Percentiles rank a stretch among this genome's conserved stretches.
Evolutionary conservation across 1,140 invertebrate species (phyloP).

Genomic region (Drepana arcuata): DNA sequence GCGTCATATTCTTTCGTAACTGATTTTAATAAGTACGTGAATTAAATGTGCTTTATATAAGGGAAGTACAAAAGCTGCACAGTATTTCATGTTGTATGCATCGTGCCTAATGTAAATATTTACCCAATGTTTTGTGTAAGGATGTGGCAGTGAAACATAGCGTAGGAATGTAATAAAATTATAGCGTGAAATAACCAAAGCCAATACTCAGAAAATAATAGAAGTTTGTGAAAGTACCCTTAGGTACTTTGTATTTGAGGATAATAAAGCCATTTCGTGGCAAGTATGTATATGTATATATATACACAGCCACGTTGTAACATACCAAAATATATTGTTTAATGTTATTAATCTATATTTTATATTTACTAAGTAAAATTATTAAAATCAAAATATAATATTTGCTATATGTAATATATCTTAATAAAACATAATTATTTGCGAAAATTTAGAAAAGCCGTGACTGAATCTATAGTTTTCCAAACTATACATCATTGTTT

Average conservation of each 20-base stretch:
- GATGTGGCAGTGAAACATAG: constrained; percentile 19
- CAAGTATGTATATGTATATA: too few relatives aligned
- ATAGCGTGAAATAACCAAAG: constrained; percentile 35
- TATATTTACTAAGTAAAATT: constrained; percentile 38
- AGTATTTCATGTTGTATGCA: too few relatives aligned
- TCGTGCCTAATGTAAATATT: too few relatives aligned
- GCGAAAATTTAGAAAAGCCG: neutral
- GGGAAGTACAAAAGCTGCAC: constrained; percentile 35
- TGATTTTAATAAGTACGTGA: constrained; percentile 10
- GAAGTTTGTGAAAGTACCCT: constrained; percentile 7
- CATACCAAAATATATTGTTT: too few relatives aligned
- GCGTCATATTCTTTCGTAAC: constrained; percentile 18
- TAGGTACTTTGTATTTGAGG: too few relatives aligned
- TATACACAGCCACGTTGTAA: too few relatives aligned
- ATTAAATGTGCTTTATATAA: constrained; percentile 21
- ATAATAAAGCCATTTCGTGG: too few relatives aligned
- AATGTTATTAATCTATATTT: too few relatives aligned
- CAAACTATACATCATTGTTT: neutral
- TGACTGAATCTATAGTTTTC: too few relatives aligned
- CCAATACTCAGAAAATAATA: constrained; percentile 35
- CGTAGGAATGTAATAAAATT: constrained; percentile 31
- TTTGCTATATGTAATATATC: neutral
- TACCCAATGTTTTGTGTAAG: constrained; percentile 15
- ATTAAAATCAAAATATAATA: constrained; percentile 36
- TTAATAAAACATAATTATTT: neutral